phyloP scores from a whole-genome alignment of 2,797 vertebrate genomes.

The Sphenopsis melanotis region DNA sequence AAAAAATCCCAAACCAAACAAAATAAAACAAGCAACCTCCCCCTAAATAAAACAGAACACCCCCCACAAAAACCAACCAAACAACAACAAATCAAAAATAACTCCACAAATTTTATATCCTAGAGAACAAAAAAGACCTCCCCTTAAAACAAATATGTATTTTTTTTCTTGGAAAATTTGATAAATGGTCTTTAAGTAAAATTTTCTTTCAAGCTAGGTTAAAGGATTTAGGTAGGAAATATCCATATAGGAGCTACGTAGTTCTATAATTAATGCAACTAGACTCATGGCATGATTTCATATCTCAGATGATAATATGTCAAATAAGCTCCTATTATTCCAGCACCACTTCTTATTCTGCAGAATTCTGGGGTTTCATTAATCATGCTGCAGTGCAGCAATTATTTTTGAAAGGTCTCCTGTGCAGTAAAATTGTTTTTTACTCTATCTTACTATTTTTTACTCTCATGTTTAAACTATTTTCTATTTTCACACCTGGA shows the following conservation, averaged over 20 bases:
- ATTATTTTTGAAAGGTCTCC: neutral
- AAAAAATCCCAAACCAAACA: neutral
- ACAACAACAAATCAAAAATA: neutral
- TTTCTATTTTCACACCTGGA: neutral
- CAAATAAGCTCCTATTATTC: neutral
- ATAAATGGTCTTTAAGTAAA: neutral
- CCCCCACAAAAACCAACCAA: neutral
- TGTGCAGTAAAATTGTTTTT: neutral
- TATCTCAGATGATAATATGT: neutral
- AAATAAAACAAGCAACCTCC: neutral
- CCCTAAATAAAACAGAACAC: neutral
- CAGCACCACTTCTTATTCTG: neutral
- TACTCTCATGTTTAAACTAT: neutral
- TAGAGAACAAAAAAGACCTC: neutral
- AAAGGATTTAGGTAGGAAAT: neutral
- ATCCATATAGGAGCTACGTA: neutral
- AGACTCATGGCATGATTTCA: neutral
- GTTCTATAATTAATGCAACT: neutral
- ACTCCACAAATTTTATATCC: neutral
- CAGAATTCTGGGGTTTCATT: neutral
- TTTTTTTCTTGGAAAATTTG: neutral
- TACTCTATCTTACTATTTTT: neutral
- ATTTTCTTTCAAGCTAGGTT: neutral
- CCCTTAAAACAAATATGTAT: neutral
- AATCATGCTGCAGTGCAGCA: neutral